Conservation (phyloP, 2,113 vertebrate genomes). For the Pseudopodoces humilis region DNA sequence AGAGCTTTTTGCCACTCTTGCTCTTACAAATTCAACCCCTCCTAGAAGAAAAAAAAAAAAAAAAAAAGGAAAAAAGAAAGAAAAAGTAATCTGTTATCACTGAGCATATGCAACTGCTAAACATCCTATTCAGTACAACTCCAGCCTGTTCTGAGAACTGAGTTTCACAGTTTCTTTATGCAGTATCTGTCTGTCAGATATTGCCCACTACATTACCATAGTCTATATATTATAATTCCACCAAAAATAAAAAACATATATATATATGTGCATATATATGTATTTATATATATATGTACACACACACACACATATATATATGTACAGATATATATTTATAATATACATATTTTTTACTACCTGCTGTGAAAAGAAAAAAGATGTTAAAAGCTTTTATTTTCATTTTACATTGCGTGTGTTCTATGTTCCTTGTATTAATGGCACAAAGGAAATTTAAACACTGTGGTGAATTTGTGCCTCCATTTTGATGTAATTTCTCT, state of each 20-base stretch:
- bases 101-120: slow-evolving; percentile 52
- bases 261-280: too few species aligned
- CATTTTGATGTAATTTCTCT: neutral
- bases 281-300: too few species aligned
- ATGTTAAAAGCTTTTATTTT: neutral
- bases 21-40: slow-evolving; percentile 46
- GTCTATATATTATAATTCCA: slow-evolving; percentile 38
- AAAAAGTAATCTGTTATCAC: slow-evolving; percentile 33
- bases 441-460: neutral
- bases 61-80: rapidly evolving
- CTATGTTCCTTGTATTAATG: neutral
- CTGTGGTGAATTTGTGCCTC: neutral
- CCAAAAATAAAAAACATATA: neutral
- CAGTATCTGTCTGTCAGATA: slow-evolving; percentile 60
- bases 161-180: slow-evolving; percentile 53
- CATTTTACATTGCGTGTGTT: neutral
- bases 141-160: slow-evolving; percentile 50
- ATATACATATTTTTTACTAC: neutral
- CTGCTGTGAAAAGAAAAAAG: neutral
- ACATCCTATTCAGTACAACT: slow-evolving; percentile 55
- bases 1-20: neutral
- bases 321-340: neutral
- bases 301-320: too few species aligned
- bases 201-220: slow-evolving; percentile 61
- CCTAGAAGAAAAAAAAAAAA: neutral